Conservation (phyloP, 2,113 vertebrate species). For the Mobula hypostoma region DNA sequence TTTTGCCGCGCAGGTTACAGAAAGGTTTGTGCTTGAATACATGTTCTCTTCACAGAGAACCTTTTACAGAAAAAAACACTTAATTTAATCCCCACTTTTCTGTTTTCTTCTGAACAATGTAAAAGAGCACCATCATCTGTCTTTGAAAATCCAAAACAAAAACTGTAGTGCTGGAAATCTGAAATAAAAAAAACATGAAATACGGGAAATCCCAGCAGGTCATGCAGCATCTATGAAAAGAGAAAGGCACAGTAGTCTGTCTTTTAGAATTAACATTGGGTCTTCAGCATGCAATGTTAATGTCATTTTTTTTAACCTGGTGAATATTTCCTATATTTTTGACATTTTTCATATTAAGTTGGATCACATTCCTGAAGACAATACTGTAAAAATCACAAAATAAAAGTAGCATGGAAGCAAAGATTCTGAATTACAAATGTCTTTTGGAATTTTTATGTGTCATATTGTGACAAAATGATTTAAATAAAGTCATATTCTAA, state of each 20-base stretch:
- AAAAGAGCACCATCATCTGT: neutral
- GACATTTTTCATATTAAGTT: neutral
- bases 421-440: neutral
- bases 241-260: too few species aligned
- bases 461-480: neutral
- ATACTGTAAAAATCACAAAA: too few species aligned
- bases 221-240: too few species aligned
- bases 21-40: neutral
- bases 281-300: too few species aligned
- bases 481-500: neutral
- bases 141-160: too few species aligned
- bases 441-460: neutral
- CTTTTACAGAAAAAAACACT: neutral
- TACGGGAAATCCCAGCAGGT: too few species aligned
- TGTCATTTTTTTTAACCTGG: too few species aligned
- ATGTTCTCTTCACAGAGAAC: neutral
- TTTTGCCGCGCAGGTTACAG: neutral
- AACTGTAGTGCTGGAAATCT: too few species aligned
- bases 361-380: neutral
- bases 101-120: neutral
- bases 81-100: neutral
- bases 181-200: too few species aligned
- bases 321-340: too few species aligned
- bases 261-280: too few species aligned
- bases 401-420: neutral